Evolutionary conservation across 2,888 invertebrate genomes (phyloP).

Genomic region (Leptothorax acervorum): DNA sequence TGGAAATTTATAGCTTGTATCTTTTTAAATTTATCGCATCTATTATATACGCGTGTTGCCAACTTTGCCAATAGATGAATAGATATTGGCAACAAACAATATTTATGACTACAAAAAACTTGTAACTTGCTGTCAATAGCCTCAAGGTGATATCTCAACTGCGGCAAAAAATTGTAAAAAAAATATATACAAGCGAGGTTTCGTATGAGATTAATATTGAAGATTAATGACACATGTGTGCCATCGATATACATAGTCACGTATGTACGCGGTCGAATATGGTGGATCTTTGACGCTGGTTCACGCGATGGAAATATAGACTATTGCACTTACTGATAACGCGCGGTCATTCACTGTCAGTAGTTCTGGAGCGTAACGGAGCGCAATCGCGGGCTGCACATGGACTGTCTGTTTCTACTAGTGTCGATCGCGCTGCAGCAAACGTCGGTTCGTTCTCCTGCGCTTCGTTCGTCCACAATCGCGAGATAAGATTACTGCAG

Average conservation of each 20-base stretch:
- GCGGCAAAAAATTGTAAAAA: not conserved
- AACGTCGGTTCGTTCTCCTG: conserved; percentile 10
- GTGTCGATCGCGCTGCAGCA: conserved; percentile 3
- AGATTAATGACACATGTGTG: conserved; percentile 21
- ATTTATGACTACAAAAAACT: conserved; percentile 28
- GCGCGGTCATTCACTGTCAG: conserved; percentile 23
- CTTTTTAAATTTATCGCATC: conserved; percentile 21
- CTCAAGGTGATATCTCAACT: not conserved
- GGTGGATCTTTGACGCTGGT: conserved; percentile 24
- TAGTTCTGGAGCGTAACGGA: not conserved
- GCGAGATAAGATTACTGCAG: conserved; percentile 42
- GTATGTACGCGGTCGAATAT: not conserved
- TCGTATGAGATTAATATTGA: conserved; percentile 26
- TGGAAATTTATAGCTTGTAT: not conserved
- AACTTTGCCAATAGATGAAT: not conserved
- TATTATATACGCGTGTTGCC: not conserved
- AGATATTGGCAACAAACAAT: conserved; percentile 7
- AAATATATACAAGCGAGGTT: not conserved
- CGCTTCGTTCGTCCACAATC: conserved; percentile 15
- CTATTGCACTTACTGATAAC: conserved; percentile 42
- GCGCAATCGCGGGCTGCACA: not conserved
- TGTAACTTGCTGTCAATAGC: conserved; percentile 8
- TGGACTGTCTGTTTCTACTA: conserved; percentile 3
- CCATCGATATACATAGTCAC: conserved; percentile 2
- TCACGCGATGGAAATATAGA: conserved; percentile 21